Evolutionary conservation across 2,797 vertebrate genomes (phyloP).

Genomic region (Paramormyrops hopkinsi): DNA sequence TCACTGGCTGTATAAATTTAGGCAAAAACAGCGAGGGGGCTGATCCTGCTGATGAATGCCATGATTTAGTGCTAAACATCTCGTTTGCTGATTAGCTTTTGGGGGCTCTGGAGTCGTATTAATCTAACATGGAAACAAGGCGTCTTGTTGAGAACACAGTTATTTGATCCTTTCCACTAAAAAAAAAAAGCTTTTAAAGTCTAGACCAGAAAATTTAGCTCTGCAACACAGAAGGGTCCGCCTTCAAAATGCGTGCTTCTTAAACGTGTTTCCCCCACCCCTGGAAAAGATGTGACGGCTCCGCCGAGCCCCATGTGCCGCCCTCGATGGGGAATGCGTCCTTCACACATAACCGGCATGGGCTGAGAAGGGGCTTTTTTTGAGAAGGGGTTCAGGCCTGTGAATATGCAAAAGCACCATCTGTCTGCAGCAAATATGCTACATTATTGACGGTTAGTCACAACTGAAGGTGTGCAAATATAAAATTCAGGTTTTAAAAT

Average conservation of each 20-base stretch:
- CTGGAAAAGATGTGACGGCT: neutral
- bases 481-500: neutral
- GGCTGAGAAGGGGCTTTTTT: neutral
- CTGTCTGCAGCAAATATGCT: conserved; percentile 3
- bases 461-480: neutral
- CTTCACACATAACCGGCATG: neutral
- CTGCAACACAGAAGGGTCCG: neutral
- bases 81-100: neutral
- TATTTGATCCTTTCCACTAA: neutral
- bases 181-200: neutral
- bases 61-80: neutral
- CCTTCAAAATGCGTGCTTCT: neutral
- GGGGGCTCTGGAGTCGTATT: neutral
- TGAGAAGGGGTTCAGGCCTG: neutral
- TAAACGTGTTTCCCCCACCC: neutral
- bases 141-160: neutral
- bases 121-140: neutral
- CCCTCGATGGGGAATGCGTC: neutral
- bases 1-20: neutral
- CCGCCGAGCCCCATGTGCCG: neutral
- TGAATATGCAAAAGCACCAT: conserved; percentile 21
- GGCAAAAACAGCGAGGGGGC: neutral
- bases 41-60: neutral
- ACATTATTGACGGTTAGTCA: conserved; percentile 6
- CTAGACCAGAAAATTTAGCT: neutral